A percentile compares a stretch with the other conserved stretches of the same genome.
These are phyloP conservation scores for Picathartes gymnocephalus DNA, from an alignment of 2,113 vertebrate genomes.

Conservation along the genomic window DNA sequence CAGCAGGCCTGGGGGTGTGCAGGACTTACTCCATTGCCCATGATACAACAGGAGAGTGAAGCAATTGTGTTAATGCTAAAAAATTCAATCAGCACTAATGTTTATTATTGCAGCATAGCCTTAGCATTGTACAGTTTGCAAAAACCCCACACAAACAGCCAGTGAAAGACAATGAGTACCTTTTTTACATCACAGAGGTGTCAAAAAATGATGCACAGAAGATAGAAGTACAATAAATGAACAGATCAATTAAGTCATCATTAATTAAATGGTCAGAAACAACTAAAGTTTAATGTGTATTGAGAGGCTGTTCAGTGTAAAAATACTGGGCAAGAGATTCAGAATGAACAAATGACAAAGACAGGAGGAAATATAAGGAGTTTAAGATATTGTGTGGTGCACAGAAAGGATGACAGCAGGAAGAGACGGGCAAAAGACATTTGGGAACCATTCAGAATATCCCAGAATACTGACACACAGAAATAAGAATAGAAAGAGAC, in stretches of 20 bases:
- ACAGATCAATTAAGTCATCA: neutral
- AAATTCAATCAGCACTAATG: neutral
- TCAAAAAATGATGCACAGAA: neutral
- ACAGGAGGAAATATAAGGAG: neutral
- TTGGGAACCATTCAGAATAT: neutral
- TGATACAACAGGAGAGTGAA: neutral
- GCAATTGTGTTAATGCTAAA: neutral
- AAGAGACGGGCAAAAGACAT: neutral
- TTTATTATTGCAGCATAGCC: neutral
- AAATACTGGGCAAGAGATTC: neutral
- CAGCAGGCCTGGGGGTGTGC: neutral
- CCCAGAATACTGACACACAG: neutral
- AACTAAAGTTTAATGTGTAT: neutral
- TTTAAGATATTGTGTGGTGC: neutral
- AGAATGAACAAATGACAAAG: neutral
- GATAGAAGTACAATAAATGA: neutral
- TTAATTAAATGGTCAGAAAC: neutral
- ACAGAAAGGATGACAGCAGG: neutral
- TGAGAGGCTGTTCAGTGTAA: neutral
- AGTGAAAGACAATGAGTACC: neutral
- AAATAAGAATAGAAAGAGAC: neutral
- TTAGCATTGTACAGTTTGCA: neutral
- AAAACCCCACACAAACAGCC: neutral
- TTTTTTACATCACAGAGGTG: neutral
- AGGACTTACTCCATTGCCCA: neutral